phyloP scores from a whole-genome alignment of 1,140 invertebrate species.

The Saxidomus purpurata region DNA sequence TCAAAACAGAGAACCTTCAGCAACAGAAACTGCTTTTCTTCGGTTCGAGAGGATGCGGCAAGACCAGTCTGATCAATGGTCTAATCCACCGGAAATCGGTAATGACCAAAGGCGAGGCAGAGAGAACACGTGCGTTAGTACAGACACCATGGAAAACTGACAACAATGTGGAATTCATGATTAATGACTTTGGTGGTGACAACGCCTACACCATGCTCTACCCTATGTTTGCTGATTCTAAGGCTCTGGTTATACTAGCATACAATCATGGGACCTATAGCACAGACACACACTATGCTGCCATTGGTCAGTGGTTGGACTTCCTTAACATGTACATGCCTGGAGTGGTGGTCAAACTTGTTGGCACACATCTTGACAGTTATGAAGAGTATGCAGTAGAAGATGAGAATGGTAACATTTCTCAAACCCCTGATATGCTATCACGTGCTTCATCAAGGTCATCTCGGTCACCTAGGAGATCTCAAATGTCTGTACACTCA shows the following conservation, averaged over 20 bases:
- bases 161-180: constrained; percentile 84
- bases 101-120: constrained; percentile 69
- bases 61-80: constrained; percentile 81
- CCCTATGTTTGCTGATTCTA: constrained; percentile 83
- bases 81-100: constrained; percentile 77
- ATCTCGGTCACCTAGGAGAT: not conserved
- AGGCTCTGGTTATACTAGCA: constrained; percentile 82
- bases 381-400: constrained; percentile 60
- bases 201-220: constrained; percentile 79
- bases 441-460: constrained; percentile 42
- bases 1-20: constrained; percentile 84
- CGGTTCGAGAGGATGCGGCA: constrained; percentile 82
- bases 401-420: constrained; percentile 64
- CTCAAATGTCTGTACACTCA: not conserved
- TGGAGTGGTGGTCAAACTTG: constrained; percentile 83
- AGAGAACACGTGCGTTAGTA: constrained; percentile 77
- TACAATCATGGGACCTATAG: constrained; percentile 82
- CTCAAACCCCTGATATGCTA: constrained; percentile 28
- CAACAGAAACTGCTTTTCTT: constrained; percentile 84
- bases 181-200: constrained; percentile 84
- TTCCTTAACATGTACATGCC: constrained; percentile 78
- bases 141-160: constrained; percentile 82
- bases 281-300: constrained; percentile 74
- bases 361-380: constrained; percentile 82
- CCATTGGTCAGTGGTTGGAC: constrained; percentile 84